phyloP scores from a whole-genome alignment of 1,140 invertebrate genomes.

The Physella acuta region DNA sequence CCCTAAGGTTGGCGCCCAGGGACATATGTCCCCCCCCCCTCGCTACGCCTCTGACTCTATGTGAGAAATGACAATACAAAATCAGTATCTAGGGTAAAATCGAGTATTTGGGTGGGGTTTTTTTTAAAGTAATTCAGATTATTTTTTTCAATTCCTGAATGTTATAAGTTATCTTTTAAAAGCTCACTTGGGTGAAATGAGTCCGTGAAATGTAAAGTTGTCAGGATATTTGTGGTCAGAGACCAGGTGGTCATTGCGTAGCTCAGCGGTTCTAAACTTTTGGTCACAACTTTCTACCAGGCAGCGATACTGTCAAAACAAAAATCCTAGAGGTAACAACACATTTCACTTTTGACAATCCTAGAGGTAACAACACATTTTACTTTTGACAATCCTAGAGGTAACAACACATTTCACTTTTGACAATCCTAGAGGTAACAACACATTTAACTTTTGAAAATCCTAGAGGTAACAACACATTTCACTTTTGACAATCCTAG shows the following conservation, averaged over 20 bases:
- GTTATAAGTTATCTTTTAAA: too few species aligned
- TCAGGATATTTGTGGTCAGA: constrained; percentile 42
- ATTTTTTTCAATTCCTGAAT: too few species aligned
- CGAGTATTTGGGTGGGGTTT: too few species aligned
- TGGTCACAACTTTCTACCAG: constrained; percentile 41
- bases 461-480: neutral
- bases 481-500: neutral
- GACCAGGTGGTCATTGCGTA: constrained; percentile 46
- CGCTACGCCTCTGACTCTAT: too few species aligned
- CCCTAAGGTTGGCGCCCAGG: too few species aligned
- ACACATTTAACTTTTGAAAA: neutral
- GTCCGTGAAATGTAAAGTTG: constrained; percentile 45
- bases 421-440: neutral
- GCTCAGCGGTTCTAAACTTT: constrained; percentile 37
- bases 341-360: too few species aligned
- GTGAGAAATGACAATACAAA: too few species aligned
- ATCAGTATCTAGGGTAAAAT: too few species aligned
- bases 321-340: too few species aligned
- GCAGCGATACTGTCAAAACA: constrained; percentile 41
- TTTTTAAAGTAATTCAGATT: too few species aligned
- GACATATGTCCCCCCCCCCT: too few species aligned
- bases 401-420: neutral
- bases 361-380: neutral
- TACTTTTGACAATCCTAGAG: neutral
- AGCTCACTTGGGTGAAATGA: constrained; percentile 10